phyloP scores from a whole-genome alignment of 2,113 vertebrate genomes.

The Bucco capensis region DNA sequence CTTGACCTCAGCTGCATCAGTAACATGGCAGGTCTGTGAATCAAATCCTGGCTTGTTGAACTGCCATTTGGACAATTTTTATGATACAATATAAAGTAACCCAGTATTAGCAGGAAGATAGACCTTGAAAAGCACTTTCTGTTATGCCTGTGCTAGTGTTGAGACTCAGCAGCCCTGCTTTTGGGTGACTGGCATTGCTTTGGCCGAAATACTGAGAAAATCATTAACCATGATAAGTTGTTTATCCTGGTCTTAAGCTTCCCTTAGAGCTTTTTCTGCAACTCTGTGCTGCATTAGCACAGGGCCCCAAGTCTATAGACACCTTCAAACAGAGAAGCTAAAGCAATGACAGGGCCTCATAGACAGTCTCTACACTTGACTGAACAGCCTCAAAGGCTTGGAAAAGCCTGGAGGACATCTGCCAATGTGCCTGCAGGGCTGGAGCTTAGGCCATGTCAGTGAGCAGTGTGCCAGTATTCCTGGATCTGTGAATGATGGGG shows the following conservation, averaged over 20 bases:
- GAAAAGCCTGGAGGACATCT: not conserved
- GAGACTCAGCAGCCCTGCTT: not conserved
- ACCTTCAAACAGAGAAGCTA: not conserved
- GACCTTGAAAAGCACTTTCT: not conserved
- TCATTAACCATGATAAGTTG: not conserved
- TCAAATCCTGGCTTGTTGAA: not conserved
- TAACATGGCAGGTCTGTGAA: not conserved
- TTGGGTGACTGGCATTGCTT: not conserved
- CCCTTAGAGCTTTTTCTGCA: not conserved
- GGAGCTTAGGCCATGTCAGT: not conserved
- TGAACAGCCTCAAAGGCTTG: conserved; percentile 33
- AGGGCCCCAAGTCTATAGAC: not conserved
- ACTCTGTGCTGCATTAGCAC: not conserved
- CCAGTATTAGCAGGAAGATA: not conserved
- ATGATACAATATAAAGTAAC: not conserved
- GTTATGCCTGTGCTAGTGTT: not conserved
- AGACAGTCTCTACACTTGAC: not conserved
- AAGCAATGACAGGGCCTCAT: not conserved
- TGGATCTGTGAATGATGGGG: not conserved
- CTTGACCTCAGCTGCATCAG: conserved; percentile 35
- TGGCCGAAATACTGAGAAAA: not conserved
- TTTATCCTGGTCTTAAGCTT: conserved; percentile 32
- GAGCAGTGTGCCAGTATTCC: not conserved
- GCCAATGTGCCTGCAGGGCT: not conserved
- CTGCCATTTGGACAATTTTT: not conserved